Conservation (phyloP, 2,797 vertebrate genomes). For the Alca torda region DNA sequence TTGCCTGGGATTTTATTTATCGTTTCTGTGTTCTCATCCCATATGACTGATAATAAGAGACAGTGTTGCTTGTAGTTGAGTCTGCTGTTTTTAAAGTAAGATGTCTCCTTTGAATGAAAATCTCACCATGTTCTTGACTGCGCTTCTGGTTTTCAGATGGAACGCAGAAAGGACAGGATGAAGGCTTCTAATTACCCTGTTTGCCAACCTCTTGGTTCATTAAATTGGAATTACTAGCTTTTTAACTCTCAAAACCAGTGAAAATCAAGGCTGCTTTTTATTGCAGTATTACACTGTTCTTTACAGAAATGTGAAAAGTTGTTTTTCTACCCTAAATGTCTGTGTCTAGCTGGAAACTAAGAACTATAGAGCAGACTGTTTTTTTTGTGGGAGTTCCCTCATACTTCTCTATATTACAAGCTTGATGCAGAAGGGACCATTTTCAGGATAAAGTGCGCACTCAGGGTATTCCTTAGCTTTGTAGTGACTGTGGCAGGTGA, state of each 20-base stretch:
- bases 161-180: neutral
- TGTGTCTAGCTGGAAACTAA: neutral
- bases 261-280: neutral
- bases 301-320: neutral
- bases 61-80: neutral
- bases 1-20: neutral
- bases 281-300: neutral
- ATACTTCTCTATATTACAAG: neutral
- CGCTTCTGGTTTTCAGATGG: neutral
- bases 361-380: neutral
- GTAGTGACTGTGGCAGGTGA: neutral
- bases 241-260: neutral
- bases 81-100: neutral
- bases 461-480: neutral
- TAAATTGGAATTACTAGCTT: neutral
- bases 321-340: neutral
- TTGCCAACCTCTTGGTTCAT: neutral
- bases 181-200: neutral
- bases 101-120: neutral
- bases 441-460: neutral
- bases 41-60: neutral
- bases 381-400: neutral
- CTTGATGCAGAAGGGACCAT: neutral
- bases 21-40: neutral
- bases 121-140: neutral